Evolutionary conservation across 2,797 vertebrate genomes (phyloP).

Genomic region (Lycodopsis pacificus): DNA sequence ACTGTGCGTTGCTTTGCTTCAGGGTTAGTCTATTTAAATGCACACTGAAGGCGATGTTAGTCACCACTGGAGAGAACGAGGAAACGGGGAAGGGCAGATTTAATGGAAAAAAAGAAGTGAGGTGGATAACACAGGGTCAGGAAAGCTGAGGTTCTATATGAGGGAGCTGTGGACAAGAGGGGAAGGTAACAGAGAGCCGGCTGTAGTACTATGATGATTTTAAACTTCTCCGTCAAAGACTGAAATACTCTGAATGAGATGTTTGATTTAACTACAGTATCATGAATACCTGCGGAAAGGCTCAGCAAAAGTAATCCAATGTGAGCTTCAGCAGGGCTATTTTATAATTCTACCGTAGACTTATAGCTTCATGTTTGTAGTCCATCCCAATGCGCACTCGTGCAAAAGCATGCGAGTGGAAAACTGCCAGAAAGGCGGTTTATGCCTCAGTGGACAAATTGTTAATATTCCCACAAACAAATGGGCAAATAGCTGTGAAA

Average conservation of each 20-base stretch:
- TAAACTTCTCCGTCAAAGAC: neutral
- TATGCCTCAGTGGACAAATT: neutral
- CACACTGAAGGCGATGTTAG: slow-evolving; percentile 77
- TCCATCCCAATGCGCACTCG: too few species aligned
- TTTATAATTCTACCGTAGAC: too few species aligned
- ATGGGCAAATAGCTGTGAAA: slow-evolving; percentile 1
- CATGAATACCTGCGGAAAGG: neutral
- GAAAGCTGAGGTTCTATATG: slow-evolving; percentile 8
- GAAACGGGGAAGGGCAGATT: slow-evolving; percentile 40
- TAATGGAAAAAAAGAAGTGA: slow-evolving; percentile 10
- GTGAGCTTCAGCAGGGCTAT: neutral
- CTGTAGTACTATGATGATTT: neutral
- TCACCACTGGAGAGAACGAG: slow-evolving; percentile 62
- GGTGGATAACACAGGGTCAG: slow-evolving; percentile 9
- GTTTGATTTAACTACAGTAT: neutral
- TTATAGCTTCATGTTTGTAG: neutral
- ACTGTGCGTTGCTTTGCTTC: slow-evolving; percentile 65
- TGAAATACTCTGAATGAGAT: neutral
- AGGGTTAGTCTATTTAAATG: slow-evolving; percentile 80
- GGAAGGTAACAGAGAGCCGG: neutral
- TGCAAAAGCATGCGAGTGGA: neutral
- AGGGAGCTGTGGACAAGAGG: neutral
- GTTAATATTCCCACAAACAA: neutral
- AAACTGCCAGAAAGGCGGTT: neutral
- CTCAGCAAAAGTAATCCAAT: too few species aligned